Evolutionary conservation across 1,140 invertebrate species (phyloP), one percentile per base, ranked within the genome.

Genomic region (Drosophila rufa): DNA sequence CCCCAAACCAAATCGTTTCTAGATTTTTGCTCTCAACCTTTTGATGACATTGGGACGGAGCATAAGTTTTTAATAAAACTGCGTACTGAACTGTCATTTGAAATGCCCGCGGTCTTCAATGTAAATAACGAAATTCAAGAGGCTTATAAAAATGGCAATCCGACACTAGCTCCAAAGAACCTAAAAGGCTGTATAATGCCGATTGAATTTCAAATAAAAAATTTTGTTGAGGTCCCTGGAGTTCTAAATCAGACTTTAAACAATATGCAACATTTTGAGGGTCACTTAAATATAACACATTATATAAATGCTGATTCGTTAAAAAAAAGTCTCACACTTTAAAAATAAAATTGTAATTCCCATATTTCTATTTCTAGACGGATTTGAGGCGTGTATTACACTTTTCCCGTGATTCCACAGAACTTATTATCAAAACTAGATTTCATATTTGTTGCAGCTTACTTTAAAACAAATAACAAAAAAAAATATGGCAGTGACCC

Each of bases 361-460:
- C 7, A 33, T 33, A 33, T 55, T 33, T 55, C 15, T 55, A 12
- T 38, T 19, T 55, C 2, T 55, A 4, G 30, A 55, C n/a, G 51
- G 51, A 14, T 55, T 55, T 38, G 33, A 38, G 30, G 51, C 1
- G 51, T 38, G 8, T 38, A 55, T 19, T 55, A 55, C 9, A 38
- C 51, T 8, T 53, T 53, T 53, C 30, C 51, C 11, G 30, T 36
- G 14, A 19, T 53, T 36, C 30, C 51, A 9, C n/a, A 53, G 6
- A 8, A 53, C n/a, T 19, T 36, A 12, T 5, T 53, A 17, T 53
- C 30, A 17, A 53, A 53, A 53, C 15, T 53, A 3, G 30, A 53
- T 8, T 55, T 30, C 2, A 36, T 53, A 53, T 53, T 53, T 53
- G 30, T 53, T 12, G 51, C 30, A 5, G 51, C 51, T 2, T 38